Conservation (phyloP, 2,113 vertebrate genomes). For the Notechis scutatus region DNA sequence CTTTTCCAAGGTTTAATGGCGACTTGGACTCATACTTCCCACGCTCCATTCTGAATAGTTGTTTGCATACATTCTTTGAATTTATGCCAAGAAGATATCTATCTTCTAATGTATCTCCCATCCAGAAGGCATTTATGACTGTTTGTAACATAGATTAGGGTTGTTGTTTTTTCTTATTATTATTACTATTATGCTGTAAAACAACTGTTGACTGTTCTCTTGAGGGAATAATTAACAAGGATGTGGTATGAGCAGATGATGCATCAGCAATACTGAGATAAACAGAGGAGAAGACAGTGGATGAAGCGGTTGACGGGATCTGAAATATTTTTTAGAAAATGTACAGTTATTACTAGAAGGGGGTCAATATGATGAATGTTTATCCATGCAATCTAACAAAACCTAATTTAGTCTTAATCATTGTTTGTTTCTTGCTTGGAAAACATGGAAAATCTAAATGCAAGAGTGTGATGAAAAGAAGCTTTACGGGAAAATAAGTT, state of each 20-base stretch:
- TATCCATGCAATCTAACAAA: neutral
- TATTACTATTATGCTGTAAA: neutral
- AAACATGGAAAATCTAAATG: neutral
- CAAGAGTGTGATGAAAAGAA: neutral
- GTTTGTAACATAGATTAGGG: neutral
- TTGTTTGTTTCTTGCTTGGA: neutral
- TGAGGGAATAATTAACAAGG: neutral
- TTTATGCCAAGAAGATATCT: neutral
- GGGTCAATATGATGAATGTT: neutral
- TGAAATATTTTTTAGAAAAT: neutral
- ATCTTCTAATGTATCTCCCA: neutral
- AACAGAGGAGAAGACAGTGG: neutral
- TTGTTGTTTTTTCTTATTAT: neutral
- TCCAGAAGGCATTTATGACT: neutral
- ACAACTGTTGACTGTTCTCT: neutral
- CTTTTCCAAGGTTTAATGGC: neutral
- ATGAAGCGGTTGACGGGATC: neutral
- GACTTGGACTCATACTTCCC: neutral
- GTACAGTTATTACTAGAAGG: neutral
- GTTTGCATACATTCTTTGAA: neutral
- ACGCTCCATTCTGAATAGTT: neutral
- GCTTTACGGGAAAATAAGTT: neutral
- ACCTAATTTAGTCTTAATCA: neutral
- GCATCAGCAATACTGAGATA: neutral
- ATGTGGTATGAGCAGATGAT: neutral